These are phyloP conservation scores for Drosophila austrosaltans DNA, from an alignment of 2,888 invertebrate species.

Conservation along the genomic window DNA sequence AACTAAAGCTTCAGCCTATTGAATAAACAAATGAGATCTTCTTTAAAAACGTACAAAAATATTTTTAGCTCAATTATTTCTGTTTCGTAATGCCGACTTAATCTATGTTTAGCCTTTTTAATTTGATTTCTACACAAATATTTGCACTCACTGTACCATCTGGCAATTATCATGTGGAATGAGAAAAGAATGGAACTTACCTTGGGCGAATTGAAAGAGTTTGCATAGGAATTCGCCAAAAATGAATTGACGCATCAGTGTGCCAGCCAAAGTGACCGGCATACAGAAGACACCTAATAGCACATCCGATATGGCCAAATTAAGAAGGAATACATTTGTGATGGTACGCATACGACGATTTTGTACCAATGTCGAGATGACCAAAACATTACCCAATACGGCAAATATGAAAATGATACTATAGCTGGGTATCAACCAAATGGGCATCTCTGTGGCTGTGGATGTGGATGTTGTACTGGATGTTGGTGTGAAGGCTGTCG, in stretches of 20 bases:
- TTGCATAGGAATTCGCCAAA: conserved; percentile 90
- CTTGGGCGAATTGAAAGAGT: conserved; percentile 89
- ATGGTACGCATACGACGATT: conserved; percentile 92
- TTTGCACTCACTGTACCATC: background rate
- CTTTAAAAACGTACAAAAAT: no score
- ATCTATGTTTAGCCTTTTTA: no score
- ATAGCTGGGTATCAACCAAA: conserved; percentile 86
- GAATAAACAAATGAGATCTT: no score
- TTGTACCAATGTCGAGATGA: conserved; percentile 89
- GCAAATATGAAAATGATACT: conserved; percentile 90
- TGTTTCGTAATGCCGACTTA: no score
- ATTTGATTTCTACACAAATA: no score
- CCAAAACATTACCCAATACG: conserved; percentile 91
- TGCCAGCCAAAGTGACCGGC: conserved; percentile 90
- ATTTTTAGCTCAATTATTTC: no score
- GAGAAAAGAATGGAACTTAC: conserved; percentile 82
- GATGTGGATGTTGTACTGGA: conserved; percentile 22
- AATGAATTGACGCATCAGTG: conserved; percentile 88
- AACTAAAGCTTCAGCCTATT: no score
- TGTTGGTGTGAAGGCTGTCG: conserved; percentile 9
- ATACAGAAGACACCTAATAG: conserved; percentile 90
- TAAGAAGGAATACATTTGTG: conserved; percentile 90
- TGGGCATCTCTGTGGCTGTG: conserved; percentile 60
- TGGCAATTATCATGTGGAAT: background rate
- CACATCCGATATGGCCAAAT: conserved; percentile 89